Percentiles rank a stretch among this genome's conserved stretches.
phyloP scores from a whole-genome alignment of 1,140 invertebrate genomes.

The Zophobas atratus region DNA sequence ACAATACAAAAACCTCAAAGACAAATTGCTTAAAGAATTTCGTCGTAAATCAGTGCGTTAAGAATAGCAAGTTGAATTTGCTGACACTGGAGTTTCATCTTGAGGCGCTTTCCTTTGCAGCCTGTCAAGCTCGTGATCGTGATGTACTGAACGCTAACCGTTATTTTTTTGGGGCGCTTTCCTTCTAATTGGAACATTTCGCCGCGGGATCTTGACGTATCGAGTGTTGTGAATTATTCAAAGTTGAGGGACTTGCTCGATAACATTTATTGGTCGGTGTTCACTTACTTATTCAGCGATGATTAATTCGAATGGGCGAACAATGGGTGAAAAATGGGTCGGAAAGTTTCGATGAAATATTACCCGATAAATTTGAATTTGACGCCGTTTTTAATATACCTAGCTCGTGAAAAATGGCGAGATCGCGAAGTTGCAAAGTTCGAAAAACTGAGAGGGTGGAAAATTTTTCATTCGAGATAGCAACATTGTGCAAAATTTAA shows the following conservation, averaged over 20 bases:
- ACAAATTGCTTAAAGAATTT: conserved; percentile 37
- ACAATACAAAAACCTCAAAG: conserved; percentile 40
- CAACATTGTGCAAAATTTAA: too few species aligned
- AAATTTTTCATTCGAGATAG: too few species aligned
- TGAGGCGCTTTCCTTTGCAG: conserved; percentile 27
- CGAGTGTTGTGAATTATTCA: conserved; percentile 15
- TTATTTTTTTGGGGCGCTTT: background rate
- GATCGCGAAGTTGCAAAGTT: too few species aligned
- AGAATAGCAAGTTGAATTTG: conserved; percentile 30
- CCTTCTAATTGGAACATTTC: conserved; percentile 15
- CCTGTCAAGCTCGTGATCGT: conserved; percentile 7
- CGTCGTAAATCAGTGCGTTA: conserved; percentile 30
- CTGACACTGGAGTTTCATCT: conserved; percentile 22
- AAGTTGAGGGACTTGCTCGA: background rate
- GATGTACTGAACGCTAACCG: background rate
- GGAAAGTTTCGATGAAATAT: background rate
- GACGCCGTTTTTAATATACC: background rate
- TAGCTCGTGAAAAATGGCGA: too few species aligned
- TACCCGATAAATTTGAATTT: conserved; percentile 14
- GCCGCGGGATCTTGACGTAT: background rate
- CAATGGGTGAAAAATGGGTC: conserved; percentile 27
- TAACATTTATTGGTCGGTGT: conserved; percentile 2
- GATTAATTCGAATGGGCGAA: conserved; percentile 1
- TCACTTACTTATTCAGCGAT: background rate
- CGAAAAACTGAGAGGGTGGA: too few species aligned